These are phyloP conservation scores for Aphelinus atriplicis DNA, from an alignment of 1,140 invertebrate genomes.

Conservation along the genomic window DNA sequence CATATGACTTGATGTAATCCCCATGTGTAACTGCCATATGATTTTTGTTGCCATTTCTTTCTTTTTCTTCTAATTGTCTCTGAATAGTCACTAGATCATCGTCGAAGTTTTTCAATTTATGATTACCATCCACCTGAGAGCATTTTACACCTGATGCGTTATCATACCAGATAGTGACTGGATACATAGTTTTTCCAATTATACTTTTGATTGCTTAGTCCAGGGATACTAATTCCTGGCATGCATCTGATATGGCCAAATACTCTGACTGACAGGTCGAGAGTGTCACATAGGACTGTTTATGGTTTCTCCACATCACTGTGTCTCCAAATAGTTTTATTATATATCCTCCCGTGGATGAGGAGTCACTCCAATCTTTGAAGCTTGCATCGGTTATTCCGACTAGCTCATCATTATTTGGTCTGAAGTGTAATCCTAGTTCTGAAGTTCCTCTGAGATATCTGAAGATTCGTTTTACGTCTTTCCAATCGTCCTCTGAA, in stretches of 20 bases:
- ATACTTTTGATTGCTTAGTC: constrained; percentile 36
- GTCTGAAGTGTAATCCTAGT: background rate
- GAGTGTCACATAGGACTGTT: constrained; percentile 45
- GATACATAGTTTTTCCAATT: constrained; percentile 26
- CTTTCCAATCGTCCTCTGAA: too few species aligned
- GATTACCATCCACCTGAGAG: constrained; percentile 23
- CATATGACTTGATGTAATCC: too few species aligned
- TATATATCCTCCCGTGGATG: constrained; percentile 20
- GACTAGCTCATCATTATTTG: background rate
- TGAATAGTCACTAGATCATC: too few species aligned
- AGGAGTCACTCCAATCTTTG: constrained; percentile 18
- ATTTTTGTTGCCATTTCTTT: too few species aligned
- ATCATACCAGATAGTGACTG: constrained; percentile 31
- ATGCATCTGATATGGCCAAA: constrained; percentile 44
- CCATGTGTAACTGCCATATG: too few species aligned
- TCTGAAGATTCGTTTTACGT: too few species aligned
- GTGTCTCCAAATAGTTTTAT: constrained; percentile 40
- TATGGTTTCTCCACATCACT: constrained; percentile 46
- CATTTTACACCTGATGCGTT: constrained; percentile 20
- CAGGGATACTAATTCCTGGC: constrained; percentile 48
- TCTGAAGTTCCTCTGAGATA: background rate
- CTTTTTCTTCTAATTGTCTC: too few species aligned
- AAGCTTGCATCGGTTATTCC: constrained; percentile 18
- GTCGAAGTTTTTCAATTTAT: constrained; percentile 11
- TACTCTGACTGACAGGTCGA: constrained; percentile 53